phyloP scores from a whole-genome alignment of 1,140 invertebrate species.

The Stegodyphus mimosarum region DNA sequence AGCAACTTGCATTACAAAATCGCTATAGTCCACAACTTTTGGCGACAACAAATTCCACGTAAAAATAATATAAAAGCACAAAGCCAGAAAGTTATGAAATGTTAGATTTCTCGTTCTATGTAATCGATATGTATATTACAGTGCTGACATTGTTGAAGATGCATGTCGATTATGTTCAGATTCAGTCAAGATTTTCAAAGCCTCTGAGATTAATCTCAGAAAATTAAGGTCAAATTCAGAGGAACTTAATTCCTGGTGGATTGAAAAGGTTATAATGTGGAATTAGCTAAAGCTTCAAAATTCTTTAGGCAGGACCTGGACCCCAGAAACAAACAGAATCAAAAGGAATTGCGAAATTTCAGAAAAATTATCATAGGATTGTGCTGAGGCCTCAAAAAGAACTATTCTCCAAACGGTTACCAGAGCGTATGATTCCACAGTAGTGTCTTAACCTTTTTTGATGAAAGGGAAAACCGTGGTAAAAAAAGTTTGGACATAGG shows the following conservation, averaged over 20 bases:
- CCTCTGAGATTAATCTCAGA: too few relatives aligned
- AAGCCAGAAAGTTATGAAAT: not conserved
- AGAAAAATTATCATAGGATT: not conserved
- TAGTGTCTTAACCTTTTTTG: too few relatives aligned
- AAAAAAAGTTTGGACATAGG: constrained; percentile 26
- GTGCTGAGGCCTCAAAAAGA: not conserved
- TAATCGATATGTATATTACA: too few relatives aligned
- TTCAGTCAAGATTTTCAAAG: too few relatives aligned
- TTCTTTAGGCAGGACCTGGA: not conserved
- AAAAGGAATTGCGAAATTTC: not conserved
- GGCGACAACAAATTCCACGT: not conserved
- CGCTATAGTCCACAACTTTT: not conserved
- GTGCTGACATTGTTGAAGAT: too few relatives aligned
- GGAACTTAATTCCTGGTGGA: too few relatives aligned
- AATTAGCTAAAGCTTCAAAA: not conserved
- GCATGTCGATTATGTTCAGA: too few relatives aligned
- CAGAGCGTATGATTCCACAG: too few relatives aligned
- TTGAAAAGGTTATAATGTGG: not conserved
- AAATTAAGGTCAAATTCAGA: too few relatives aligned
- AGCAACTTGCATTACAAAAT: not conserved
- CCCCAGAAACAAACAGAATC: not conserved
- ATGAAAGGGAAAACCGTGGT: too few relatives aligned
- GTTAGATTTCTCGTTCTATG: not conserved
- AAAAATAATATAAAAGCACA: not conserved
- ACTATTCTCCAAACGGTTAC: not conserved